These are phyloP conservation scores for Hoplodrina blanda DNA, from an alignment of 2,888 invertebrate species.

Conservation along the genomic window DNA sequence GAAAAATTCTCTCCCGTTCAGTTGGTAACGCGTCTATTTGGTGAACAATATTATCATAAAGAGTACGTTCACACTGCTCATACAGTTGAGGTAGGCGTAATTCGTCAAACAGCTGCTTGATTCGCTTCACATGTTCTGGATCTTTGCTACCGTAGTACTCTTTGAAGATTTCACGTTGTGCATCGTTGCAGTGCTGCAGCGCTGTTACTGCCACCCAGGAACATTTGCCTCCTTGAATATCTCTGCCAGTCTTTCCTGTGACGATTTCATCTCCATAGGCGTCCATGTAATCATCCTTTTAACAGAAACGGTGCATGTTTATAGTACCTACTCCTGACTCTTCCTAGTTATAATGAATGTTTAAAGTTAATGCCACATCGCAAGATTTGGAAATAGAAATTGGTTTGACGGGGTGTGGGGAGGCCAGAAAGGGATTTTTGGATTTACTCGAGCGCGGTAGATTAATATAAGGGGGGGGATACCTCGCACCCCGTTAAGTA, in stretches of 20 bases:
- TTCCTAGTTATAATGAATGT: too few species aligned
- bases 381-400: too few species aligned
- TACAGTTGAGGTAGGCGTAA: conserved; percentile 86
- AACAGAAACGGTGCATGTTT: conserved; percentile 4
- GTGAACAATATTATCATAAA: conserved; percentile 16
- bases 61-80: conserved; percentile 6
- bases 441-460: too few species aligned
- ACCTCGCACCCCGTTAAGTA: too few species aligned
- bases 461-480: too few species aligned
- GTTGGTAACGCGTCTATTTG: conserved; percentile 31
- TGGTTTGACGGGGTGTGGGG: too few species aligned
- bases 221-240: conserved; percentile 98
- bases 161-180: conserved; percentile 88
- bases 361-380: too few species aligned
- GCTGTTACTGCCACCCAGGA: conserved; percentile 97
- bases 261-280: conserved; percentile 19
- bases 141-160: conserved; percentile 93
- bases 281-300: conserved; percentile 48
- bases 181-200: conserved; percentile 92
- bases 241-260: conserved; percentile 90
- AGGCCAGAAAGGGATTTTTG: too few species aligned
- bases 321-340: too few species aligned
- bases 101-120: conserved; percentile 86
- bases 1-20: conserved; percentile 17
- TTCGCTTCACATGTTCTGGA: conserved; percentile 89